Percentiles rank a stretch among this genome's conserved stretches.
phyloP scores from a whole-genome alignment of 2,797 vertebrate genomes.

The Mormyrus hasselquistii region DNA sequence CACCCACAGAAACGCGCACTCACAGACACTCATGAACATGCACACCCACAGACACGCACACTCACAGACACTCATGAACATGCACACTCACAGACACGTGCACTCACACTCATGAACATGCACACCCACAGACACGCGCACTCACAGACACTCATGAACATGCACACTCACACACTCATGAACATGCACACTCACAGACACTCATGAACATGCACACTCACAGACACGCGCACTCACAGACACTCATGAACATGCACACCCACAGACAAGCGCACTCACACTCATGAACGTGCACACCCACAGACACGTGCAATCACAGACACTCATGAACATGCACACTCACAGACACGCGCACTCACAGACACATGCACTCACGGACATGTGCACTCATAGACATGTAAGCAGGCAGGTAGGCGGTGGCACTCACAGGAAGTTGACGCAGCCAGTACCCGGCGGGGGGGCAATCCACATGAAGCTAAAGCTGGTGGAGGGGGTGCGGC shows the following conservation, averaged over 20 bases:
- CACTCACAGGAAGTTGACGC: conserved; percentile 95
- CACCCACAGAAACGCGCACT: not conserved
- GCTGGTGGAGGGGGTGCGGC: conserved; percentile 87
- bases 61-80: not conserved
- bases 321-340: too few species aligned
- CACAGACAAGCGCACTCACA: not conserved
- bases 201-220: not conserved
- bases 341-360: too few species aligned
- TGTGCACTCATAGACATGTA: not conserved
- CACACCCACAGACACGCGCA: not conserved
- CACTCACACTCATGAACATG: too few species aligned
- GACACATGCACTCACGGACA: conserved; percentile 1
- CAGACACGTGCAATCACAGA: too few species aligned
- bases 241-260: too few species aligned
- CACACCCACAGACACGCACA: not conserved
- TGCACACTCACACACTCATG: not conserved
- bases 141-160: not conserved
- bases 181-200: not conserved
- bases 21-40: too few species aligned
- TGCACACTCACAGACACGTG: too few species aligned
- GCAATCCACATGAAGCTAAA: conserved; percentile 98
- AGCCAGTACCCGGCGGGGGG: conserved; percentile 90
- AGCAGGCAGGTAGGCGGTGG: not conserved
- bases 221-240: too few species aligned
- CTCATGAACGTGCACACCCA: too few species aligned